Percentiles rank a stretch among this genome's conserved stretches.
phyloP scores from a whole-genome alignment of 1,140 invertebrate genomes.

The Ganaspis sp. region DNA sequence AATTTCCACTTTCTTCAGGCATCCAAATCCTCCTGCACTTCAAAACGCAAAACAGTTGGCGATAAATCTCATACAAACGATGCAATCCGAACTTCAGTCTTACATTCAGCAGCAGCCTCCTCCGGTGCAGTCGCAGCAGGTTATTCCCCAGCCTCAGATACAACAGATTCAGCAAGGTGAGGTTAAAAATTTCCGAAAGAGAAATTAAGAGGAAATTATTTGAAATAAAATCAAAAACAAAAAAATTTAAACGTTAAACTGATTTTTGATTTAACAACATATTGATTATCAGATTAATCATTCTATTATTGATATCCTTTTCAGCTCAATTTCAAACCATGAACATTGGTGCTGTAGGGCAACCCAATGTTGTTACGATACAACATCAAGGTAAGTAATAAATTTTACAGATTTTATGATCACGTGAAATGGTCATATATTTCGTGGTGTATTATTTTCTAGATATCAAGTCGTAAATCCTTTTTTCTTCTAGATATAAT shows the following conservation, averaged over 20 bases:
- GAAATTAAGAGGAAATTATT: too few species aligned
- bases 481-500: conserved; percentile 69
- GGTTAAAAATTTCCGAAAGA: neutral
- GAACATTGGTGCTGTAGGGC: conserved; percentile 73
- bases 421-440: too few species aligned
- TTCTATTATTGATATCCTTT: conserved; percentile 34
- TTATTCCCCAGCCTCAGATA: conserved; percentile 68
- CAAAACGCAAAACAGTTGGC: conserved; percentile 85
- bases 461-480: too few species aligned
- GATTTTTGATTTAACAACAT: too few species aligned
- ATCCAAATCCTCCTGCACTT: conserved; percentile 82
- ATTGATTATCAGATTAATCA: conserved; percentile 33
- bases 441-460: too few species aligned
- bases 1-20: conserved; percentile 74
- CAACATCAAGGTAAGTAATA: conserved; percentile 73
- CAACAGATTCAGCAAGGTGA: conserved; percentile 70
- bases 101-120: conserved; percentile 78
- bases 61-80: conserved; percentile 87
- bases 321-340: conserved; percentile 75
- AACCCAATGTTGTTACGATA: conserved; percentile 74
- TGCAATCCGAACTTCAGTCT: conserved; percentile 85
- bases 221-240: too few species aligned
- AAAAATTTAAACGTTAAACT: too few species aligned
- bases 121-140: conserved; percentile 70
- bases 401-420: too few species aligned